phyloP scores from a whole-genome alignment of 1,140 invertebrate species.

The Drosophila punjabiensis region DNA sequence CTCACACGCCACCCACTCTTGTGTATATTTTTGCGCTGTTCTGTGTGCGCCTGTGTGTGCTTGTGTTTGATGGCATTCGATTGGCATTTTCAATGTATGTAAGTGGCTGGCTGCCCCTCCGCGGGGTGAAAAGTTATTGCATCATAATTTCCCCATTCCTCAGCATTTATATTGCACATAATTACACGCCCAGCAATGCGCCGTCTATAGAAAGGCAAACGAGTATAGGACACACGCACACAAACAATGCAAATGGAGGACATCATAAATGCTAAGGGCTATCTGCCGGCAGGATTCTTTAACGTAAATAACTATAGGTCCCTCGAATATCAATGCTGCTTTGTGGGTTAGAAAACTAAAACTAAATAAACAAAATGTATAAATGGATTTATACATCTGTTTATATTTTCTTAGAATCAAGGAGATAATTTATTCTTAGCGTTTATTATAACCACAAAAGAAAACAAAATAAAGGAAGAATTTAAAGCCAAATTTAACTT shows the following conservation, averaged over 20 bases:
- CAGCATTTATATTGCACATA: constrained; percentile 71
- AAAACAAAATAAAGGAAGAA: background rate
- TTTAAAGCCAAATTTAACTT: background rate
- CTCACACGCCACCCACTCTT: constrained; percentile 6
- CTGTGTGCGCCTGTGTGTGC: background rate
- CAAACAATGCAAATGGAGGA: constrained; percentile 44
- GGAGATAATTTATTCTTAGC: background rate
- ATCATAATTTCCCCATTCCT: constrained; percentile 57
- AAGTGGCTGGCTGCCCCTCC: constrained; percentile 37
- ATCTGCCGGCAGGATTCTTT: background rate
- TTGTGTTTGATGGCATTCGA: constrained; percentile 42
- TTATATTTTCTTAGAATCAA: background rate
- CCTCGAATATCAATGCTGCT: background rate
- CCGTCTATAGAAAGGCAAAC: constrained; percentile 37
- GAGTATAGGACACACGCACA: constrained; percentile 34
- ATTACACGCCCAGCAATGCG: constrained; percentile 45
- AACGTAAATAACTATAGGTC: background rate
- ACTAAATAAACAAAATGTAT: background rate
- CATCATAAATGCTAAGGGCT: constrained; percentile 13
- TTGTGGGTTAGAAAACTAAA: background rate
- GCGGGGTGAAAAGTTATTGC: constrained; percentile 63
- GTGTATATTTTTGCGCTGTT: constrained; percentile 8
- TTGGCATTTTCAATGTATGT: constrained; percentile 59
- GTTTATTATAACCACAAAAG: too few species aligned
- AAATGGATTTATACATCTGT: background rate